Evolutionary conservation across 2,888 invertebrate genomes (phyloP).

Genomic region (Volucella zonaria): DNA sequence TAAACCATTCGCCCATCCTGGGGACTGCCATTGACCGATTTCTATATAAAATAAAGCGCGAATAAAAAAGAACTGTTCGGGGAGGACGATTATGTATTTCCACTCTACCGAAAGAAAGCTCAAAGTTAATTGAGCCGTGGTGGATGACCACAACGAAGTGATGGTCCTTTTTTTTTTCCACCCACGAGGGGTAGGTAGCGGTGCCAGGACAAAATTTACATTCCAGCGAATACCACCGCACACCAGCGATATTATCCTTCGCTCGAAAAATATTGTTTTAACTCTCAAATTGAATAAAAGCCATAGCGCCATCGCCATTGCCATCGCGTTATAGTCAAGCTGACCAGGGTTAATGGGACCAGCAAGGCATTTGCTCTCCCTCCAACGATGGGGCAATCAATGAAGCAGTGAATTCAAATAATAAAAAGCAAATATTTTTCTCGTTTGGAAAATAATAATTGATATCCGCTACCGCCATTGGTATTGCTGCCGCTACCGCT

Average conservation of each 20-base stretch:
- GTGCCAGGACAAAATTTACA: constrained; percentile 49
- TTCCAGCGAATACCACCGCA: constrained; percentile 4
- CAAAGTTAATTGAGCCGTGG: constrained; percentile 70
- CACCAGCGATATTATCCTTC: constrained; percentile 13
- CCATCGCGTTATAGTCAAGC: not conserved
- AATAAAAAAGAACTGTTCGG: constrained; percentile 18
- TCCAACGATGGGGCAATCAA: constrained; percentile 32
- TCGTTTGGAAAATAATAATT: constrained; percentile 44
- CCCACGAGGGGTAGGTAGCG: not conserved
- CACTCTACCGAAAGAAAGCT: constrained; percentile 69
- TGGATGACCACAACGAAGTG: constrained; percentile 64
- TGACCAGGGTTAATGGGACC: constrained; percentile 22
- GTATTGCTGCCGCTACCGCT: not conserved
- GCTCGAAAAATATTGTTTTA: constrained; percentile 15
- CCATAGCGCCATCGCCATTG: not conserved
- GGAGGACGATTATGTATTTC: constrained; percentile 62
- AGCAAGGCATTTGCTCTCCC: not conserved
- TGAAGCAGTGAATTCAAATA: constrained; percentile 57
- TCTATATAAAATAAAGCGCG: constrained; percentile 64
- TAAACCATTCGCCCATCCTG: constrained; percentile 61
- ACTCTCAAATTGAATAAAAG: constrained; percentile 27
- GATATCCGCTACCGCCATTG: constrained; percentile 20
- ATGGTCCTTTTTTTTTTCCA: constrained; percentile 40
- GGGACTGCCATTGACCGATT: constrained; percentile 64
- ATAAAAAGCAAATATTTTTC: constrained; percentile 42